These are phyloP conservation scores for Castor canadensis DNA, from an alignment of 2,113 vertebrate genomes.

Conservation along the genomic window DNA sequence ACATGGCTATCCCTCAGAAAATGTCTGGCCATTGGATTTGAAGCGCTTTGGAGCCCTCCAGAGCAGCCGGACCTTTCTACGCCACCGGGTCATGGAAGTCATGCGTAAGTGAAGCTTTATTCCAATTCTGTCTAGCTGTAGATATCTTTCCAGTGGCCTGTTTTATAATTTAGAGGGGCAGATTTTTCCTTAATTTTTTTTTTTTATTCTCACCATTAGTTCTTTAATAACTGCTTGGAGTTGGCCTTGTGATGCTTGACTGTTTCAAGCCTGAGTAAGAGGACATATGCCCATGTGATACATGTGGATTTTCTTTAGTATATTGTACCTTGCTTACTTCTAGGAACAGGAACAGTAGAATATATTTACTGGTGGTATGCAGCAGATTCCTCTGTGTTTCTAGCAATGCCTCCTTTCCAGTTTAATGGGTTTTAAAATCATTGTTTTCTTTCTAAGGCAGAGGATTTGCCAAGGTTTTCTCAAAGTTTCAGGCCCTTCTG, in stretches of 20 bases:
- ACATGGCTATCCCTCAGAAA: constrained; percentile 93
- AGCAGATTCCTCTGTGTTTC: neutral
- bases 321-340: neutral
- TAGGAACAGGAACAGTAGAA: neutral
- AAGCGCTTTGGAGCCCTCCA: constrained; percentile 96
- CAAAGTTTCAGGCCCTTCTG: neutral
- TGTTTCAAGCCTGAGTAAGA: neutral
- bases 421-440: neutral
- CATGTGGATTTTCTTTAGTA: neutral
- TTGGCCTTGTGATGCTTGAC: neutral
- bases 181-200: neutral
- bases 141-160: neutral
- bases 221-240: neutral
- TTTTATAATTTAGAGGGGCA: neutral
- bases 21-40: constrained; percentile 95
- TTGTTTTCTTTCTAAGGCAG: constrained; percentile 26
- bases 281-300: neutral
- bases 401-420: neutral
- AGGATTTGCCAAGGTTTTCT: neutral
- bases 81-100: constrained; percentile 99
- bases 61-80: constrained; percentile 97
- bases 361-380: neutral
- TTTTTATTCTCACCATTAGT: no score
- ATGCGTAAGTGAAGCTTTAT: constrained; percentile 91
- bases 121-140: fast-evolving